Evolutionary conservation across 23 tunicate species (phyloP), one percentile per base, ranked within the genome.

Genomic region (Pegea sp.): DNA sequence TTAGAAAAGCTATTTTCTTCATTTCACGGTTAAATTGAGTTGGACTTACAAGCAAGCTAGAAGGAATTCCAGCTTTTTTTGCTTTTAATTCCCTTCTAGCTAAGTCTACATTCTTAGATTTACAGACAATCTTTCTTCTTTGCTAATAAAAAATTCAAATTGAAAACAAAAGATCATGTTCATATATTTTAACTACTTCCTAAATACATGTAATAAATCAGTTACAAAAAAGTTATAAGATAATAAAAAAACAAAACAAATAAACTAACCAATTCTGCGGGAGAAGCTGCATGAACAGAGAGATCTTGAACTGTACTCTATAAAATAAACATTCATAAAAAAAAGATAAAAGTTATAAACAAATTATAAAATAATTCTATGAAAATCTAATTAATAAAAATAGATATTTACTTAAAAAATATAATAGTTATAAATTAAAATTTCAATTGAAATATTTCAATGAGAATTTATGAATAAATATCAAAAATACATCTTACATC

Each of bases 71-170:
- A 34, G 52, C 21, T 51, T 53, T 62, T 55, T 62, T 68, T 18
- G 95, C 95, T 6, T 44, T 44, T 24, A 84, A 29, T 34, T 81
- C 95, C 42, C 74, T 46, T 23, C 63, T 54, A 0, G 95, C 95
- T 26, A 68, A 71, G 27, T 72, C 81, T 32, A 72, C 95, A 73
- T 84, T 84, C 52, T 84, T 84, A 26, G 95, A 84, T 43, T 84
- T 84, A 27, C 42, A 71, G 6, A 71, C 42, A 5, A 84, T 29
- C 56, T 62, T 53, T 26, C 81, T 58, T 31, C 75, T 68, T 27
- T 66, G 72, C 87, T 75, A 27, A 8, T 38, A 38, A 38, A 38
- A 38, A 16, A 38, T 8, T 8, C n/a, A n/a, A n/a, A n/a, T n/a
- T n/a, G n/a, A n/a, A n/a, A n/a, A n/a, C n/a, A n/a, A n/a, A n/a